A percentile compares a stretch with the other conserved stretches of the same genome.
Conservation (phyloP, 2,113 vertebrate species). For the Romanogobio albipinnatus region DNA sequence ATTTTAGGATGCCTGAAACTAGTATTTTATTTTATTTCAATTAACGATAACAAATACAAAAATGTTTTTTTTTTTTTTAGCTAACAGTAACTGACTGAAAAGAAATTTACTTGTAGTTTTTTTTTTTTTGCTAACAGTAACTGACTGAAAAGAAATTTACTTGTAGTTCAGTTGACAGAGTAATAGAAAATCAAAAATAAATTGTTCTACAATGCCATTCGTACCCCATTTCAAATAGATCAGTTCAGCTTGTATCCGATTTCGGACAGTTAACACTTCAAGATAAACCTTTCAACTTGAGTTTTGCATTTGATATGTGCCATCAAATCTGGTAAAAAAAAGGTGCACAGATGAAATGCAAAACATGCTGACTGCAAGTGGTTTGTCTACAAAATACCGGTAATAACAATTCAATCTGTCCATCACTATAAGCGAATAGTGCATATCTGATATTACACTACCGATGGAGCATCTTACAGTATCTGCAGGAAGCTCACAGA, state of each 20-base stretch:
- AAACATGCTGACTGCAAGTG: no score
- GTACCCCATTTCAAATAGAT: neutral
- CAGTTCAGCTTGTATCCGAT: neutral
- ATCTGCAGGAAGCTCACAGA: constrained; percentile 22
- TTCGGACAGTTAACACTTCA: neutral
- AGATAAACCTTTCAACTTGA: neutral
- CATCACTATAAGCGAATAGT: neutral
- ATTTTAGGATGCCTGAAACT: neutral
- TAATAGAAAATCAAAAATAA: neutral
- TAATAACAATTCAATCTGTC: no score
- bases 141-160: neutral
- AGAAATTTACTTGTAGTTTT: neutral
- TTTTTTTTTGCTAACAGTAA: neutral
- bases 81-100: neutral
- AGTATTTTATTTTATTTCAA: neutral
- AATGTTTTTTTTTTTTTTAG: neutral
- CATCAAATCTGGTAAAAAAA: no score
- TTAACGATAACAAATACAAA: neutral
- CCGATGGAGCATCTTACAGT: neutral
- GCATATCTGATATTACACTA: neutral
- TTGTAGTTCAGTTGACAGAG: neutral
- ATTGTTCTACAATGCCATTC: neutral
- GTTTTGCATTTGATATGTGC: neutral
- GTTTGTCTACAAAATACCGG: no score
- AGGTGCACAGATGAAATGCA: no score